Percentiles rank a stretch among this genome's conserved stretches.
Conservation (phyloP, 2,113 vertebrate genomes). For the Vulpes lagopus region DNA sequence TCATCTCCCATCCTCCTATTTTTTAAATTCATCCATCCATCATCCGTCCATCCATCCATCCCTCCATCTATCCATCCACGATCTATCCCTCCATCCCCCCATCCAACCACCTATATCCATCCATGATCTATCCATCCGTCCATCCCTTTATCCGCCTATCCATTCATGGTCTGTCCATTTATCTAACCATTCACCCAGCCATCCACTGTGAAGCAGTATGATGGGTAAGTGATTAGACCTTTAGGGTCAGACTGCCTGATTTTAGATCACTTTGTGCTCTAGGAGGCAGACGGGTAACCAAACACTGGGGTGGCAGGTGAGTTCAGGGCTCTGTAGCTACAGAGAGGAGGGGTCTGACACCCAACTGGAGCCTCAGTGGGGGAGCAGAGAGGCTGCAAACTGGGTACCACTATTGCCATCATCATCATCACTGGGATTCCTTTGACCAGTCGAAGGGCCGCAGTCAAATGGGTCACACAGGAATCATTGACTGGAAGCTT, state of each 20-base stretch:
- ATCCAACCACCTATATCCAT: not conserved
- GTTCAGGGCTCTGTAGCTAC: not conserved
- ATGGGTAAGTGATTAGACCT: not conserved
- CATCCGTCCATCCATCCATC: no score
- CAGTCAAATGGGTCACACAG: not conserved
- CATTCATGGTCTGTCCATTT: not conserved
- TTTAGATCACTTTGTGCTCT: not conserved
- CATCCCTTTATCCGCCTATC: no score
- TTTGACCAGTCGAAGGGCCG: not conserved
- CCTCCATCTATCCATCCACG: no score
- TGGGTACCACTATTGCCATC: rapidly evolving
- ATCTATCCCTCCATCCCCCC: not conserved
- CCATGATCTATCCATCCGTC: not conserved
- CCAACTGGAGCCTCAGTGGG: not conserved
- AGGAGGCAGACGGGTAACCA: not conserved
- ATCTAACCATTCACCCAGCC: not conserved
- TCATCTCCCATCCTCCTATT: not conserved
- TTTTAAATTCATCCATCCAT: not conserved
- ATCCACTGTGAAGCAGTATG: not conserved
- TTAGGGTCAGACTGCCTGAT: not conserved
- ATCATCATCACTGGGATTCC: not conserved
- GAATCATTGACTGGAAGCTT: not conserved
- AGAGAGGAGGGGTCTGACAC: not conserved
- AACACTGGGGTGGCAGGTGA: not conserved
- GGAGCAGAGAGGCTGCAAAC: not conserved